phyloP scores from a whole-genome alignment of 2,797 vertebrate genomes.

The Epinephelus coioides region DNA sequence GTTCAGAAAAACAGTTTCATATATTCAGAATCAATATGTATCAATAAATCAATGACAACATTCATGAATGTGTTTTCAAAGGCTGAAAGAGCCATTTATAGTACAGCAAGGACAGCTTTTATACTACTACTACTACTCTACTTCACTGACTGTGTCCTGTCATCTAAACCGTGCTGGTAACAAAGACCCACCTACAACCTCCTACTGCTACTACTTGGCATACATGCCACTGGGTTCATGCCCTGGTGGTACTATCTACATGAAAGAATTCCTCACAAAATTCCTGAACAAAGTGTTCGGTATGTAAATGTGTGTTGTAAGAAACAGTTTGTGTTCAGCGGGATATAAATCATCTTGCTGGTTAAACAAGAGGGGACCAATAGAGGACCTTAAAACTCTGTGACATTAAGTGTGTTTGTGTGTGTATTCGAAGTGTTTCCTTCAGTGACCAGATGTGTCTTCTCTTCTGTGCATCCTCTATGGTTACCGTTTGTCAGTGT shows the following conservation, averaged over 20 bases:
- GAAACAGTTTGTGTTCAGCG: background rate
- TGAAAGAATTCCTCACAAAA: background rate
- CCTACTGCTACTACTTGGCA: background rate
- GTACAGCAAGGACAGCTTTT: too few relatives aligned
- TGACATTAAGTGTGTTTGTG: background rate
- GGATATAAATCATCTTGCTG: constrained; percentile 1
- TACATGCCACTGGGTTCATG: background rate
- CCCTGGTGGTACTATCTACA: background rate
- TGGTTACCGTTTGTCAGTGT: constrained; percentile 73
- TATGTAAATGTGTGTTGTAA: background rate
- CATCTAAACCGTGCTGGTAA: too few relatives aligned
- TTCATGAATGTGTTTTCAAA: too few relatives aligned
- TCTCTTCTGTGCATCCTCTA: constrained; percentile 57
- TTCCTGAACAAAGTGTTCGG: background rate
- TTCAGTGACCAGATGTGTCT: constrained; percentile 62
- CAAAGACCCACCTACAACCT: background rate
- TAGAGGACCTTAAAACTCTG: background rate
- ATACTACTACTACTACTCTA: too few relatives aligned
- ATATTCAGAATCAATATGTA: too few relatives aligned
- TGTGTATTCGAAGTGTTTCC: constrained; percentile 16
- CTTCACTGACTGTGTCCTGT: too few relatives aligned
- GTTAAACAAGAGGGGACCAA: background rate
- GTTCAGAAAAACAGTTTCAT: too few relatives aligned
- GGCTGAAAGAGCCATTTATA: too few relatives aligned
- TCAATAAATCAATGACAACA: too few relatives aligned